A percentile compares a stretch with the other conserved stretches of the same genome.
Evolutionary conservation across 1,140 invertebrate genomes (phyloP).

Genomic region (Tyrophagus putrescentiae): DNA sequence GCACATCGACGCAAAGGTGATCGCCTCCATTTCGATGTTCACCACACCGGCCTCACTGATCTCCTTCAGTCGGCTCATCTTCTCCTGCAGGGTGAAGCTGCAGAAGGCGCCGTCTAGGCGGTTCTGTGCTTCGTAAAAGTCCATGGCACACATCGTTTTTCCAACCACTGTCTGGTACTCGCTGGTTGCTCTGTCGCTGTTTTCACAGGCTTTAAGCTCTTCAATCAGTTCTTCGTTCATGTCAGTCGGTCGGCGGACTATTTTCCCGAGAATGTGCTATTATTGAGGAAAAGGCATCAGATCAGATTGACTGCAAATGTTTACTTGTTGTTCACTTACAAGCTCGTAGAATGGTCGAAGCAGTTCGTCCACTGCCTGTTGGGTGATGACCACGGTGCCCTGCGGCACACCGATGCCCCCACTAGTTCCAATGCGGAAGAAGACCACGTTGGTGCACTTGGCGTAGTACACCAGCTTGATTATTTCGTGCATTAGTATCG

Average conservation of each 20-base stretch:
- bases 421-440: constrained; percentile 81
- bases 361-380: constrained; percentile 66
- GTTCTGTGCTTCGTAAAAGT: constrained; percentile 90
- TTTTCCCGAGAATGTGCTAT: constrained; percentile 73
- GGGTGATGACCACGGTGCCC: constrained; percentile 71
- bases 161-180: constrained; percentile 57
- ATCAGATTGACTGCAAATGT: background rate
- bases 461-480: constrained; percentile 88
- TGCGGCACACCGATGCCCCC: constrained; percentile 73
- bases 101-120: constrained; percentile 92
- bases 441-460: constrained; percentile 64
- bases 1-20: constrained; percentile 79
- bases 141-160: constrained; percentile 86
- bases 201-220: constrained; percentile 54
- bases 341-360: constrained; percentile 51
- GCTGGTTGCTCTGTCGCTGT: constrained; percentile 40
- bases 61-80: constrained; percentile 66
- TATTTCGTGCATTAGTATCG: constrained; percentile 77
- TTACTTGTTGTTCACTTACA: constrained; percentile 34
- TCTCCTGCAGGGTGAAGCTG: constrained; percentile 74
- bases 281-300: background rate
- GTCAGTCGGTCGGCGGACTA: constrained; percentile 58
- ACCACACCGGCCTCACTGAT: constrained; percentile 62
- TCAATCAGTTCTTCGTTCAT: constrained; percentile 60
- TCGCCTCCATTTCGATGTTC: constrained; percentile 96